Base-by-base conservation (phyloP, 1,140 invertebrate species). In the Drosophila aff. region DNA sequence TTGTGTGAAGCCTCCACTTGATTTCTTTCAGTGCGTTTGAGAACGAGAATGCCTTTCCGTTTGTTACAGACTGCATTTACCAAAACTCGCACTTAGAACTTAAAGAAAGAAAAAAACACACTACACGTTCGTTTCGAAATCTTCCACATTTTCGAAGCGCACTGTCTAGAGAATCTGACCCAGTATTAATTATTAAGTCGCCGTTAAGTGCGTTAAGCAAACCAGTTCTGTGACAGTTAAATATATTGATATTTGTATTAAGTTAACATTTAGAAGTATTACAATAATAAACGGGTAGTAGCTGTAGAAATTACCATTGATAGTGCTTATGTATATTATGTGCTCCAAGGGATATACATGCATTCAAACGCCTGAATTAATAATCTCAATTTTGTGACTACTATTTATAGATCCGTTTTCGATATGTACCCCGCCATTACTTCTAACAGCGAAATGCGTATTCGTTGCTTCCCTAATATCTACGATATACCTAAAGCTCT, bases 371-470 rank as follows among this genome's bases (percentile, higher is more conserved):
- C 38, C 44, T 57, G 33, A 28, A 44, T 66, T 76, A 68, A 50
- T 78, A 77, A 76, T 75, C 52, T 78, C 55, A 79, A 80, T 89
- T 83, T 80, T 87, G 80, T 87, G 69, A 81, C 73, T 89, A 81
- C 77, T 81, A 71, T 84, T 90, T 90, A 81, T 90, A 90, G 85
- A 82, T 90, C 75, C 85, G 63, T 68, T 77, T 68, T 55, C 69
- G 84, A 80, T 90, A 82, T 84, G 75, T 90, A 76, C 65, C 76
- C 85, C 71, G 76, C 79, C 72, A 80, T 90, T 87, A 82, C 83
- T 82, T 64, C 83, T 86, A 86, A 86, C 83, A 87, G 83, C 68
- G 83, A 86, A 86, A 85, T 90, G 82, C 72, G 57, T 90, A 80
- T 82, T 90, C 79, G 68, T 90, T 71, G 85, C 82, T 73, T 82